Percentiles rank a stretch among this genome's conserved stretches.
These are phyloP conservation scores for Cantharis flavilabris DNA, from an alignment of 2,888 invertebrate genomes.

Conservation along the genomic window DNA sequence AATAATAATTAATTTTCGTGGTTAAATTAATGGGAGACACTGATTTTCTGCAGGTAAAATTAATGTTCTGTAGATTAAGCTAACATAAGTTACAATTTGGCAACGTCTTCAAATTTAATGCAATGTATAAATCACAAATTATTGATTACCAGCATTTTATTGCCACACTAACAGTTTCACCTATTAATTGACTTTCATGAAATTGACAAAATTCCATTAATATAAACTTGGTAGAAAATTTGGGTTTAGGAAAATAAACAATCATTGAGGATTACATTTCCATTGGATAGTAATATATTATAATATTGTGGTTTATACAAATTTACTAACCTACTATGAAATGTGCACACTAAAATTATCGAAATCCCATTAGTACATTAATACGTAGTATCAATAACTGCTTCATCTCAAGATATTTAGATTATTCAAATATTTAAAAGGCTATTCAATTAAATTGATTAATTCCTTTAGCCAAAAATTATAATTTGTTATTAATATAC, in stretches of 20 bases:
- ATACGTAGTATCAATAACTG: background rate
- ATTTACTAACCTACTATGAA: background rate
- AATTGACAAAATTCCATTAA: background rate
- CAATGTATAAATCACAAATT: background rate
- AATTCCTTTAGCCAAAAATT: background rate
- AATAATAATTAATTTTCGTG: background rate
- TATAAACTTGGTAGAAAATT: background rate
- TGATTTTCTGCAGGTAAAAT: background rate
- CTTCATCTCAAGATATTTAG: background rate
- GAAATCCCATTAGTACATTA: background rate
- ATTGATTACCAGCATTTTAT: background rate
- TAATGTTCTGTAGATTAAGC: background rate
- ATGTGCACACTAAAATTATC: background rate
- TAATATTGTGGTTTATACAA: background rate
- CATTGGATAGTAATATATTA: background rate
- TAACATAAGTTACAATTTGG: background rate
- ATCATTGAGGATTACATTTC: background rate
- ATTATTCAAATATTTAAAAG: background rate
- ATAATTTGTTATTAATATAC: too few relatives aligned
- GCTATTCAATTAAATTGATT: background rate
- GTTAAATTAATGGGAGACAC: background rate
- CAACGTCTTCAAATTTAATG: background rate
- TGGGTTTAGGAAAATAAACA: background rate
- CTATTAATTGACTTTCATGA: background rate
- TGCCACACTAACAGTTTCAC: background rate